Base-by-base conservation (phyloP, 53 echinoderm and acorn worm species). In the Echinometra lucunter region DNA sequence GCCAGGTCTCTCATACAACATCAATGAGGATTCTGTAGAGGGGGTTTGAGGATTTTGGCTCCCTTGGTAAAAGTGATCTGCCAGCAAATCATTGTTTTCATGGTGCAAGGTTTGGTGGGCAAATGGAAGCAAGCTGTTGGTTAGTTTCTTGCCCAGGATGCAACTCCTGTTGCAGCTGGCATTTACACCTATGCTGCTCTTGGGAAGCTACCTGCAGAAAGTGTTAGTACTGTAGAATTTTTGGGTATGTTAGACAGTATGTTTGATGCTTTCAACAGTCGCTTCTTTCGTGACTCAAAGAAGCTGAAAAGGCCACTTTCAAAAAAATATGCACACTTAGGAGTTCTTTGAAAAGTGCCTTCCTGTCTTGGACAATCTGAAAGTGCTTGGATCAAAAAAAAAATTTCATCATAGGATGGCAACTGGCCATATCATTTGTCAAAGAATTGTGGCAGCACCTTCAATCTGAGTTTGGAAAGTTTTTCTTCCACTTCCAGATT, bases 21-120 rank as follows among this genome's bases (percentile, higher is more conserved):
- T 91, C 6, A 94, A 38, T 44, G 91, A 94, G 42, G 96, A 96
- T 80, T 28, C 8, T 69, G 80, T 96, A 19, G 96, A 95, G n/a
- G 60, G 96, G 96, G 0, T 92, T 95, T 78, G 96, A 96, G 34
- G 95, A 96, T 74, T 96, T 94, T 94, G 95, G 96, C 11, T 47
- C 70, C 3, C 19, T 94, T 4, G 95, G 95, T 66, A 94, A 89
- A 92, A 95, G 88, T 55, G 37, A 21, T 13, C 58, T 78, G 23
- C 30, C 87, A 44, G 95, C 96, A 53, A 94, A 96, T 72, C 96
- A 96, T 81, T n/a, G n/a, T n/a, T n/a, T n/a, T n/a, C 57, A 57
- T 57, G 57, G 57, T 57, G 8, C 57, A 15, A 57, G 57, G 57
- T 15, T 57, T 57, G 8, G 57, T 57, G 57, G 57, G 57, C n/a